Evolutionary conservation across 2,888 invertebrate genomes (phyloP).

Genomic region (Beris morrisii): DNA sequence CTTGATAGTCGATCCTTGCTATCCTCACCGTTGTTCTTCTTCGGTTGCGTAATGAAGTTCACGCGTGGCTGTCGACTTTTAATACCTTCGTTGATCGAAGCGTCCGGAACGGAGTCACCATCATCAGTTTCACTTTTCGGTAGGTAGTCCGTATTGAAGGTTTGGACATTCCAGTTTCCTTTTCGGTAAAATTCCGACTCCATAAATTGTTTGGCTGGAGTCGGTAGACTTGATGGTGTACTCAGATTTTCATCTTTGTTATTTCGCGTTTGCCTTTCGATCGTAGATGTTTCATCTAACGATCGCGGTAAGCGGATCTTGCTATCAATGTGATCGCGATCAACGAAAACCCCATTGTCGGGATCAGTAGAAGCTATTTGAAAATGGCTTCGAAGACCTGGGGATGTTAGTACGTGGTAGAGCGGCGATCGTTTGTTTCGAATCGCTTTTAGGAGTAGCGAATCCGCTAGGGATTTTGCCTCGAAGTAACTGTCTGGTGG

Average conservation of each 20-base stretch:
- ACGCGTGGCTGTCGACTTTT: constrained; percentile 66
- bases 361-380: constrained; percentile 30
- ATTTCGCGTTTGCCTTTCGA: not conserved
- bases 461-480: constrained; percentile 42
- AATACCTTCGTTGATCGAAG: constrained; percentile 61
- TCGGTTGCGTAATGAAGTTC: constrained; percentile 68
- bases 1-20: constrained; percentile 20
- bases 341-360: not conserved
- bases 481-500: constrained; percentile 47
- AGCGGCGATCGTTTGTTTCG: constrained; percentile 46
- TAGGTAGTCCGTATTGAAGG: constrained; percentile 56
- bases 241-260: constrained; percentile 17
- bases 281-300: constrained; percentile 40
- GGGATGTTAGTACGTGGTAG: constrained; percentile 41
- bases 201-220: constrained; percentile 47
- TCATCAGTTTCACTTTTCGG: constrained; percentile 44
- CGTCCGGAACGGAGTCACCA: constrained; percentile 57
- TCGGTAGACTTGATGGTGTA: constrained; percentile 39
- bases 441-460: constrained; percentile 45
- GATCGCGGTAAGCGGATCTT: constrained; percentile 36
- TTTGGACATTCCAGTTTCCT: constrained; percentile 64
- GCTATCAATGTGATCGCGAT: not conserved
- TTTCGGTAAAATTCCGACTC: constrained; percentile 64
- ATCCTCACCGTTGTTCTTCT: constrained; percentile 44
- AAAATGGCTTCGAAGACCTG: constrained; percentile 42